Conservation (phyloP, 2,888 invertebrate species). For the Limnephilus lunatus region DNA sequence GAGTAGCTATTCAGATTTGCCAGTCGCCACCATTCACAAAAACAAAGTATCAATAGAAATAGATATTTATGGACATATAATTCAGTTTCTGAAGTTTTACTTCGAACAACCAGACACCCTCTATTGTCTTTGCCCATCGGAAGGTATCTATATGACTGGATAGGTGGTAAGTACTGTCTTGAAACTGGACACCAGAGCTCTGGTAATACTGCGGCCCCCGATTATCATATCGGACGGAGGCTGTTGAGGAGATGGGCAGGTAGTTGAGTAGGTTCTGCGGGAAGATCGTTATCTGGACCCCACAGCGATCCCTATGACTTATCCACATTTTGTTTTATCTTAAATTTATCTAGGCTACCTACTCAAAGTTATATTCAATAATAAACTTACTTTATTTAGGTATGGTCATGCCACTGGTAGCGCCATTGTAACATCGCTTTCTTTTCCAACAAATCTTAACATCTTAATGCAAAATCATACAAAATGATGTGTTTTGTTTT, state of each 20-base stretch:
- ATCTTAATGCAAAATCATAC: too few relatives aligned
- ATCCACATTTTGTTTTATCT: background rate
- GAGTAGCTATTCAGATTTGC: too few relatives aligned
- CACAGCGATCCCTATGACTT: constrained; percentile 3
- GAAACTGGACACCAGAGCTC: background rate
- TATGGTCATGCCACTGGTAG: too few relatives aligned
- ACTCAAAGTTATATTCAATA: background rate
- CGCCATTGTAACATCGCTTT: too few relatives aligned
- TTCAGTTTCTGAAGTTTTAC: background rate
- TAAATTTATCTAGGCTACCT: background rate
- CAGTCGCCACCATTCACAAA: too few relatives aligned
- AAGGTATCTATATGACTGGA: background rate
- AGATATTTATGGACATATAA: too few relatives aligned
- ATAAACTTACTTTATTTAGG: too few relatives aligned
- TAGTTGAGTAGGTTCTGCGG: background rate
- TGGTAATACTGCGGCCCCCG: background rate
- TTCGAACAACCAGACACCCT: background rate
- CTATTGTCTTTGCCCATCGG: background rate
- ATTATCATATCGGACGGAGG: background rate
- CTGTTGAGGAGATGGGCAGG: background rate
- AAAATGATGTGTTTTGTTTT: too few relatives aligned
- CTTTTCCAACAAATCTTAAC: too few relatives aligned
- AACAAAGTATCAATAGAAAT: too few relatives aligned
- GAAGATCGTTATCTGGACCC: background rate
- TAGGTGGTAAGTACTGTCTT: background rate